Conservation (phyloP, 2,113 vertebrate species). For the Procavia capensis region DNA sequence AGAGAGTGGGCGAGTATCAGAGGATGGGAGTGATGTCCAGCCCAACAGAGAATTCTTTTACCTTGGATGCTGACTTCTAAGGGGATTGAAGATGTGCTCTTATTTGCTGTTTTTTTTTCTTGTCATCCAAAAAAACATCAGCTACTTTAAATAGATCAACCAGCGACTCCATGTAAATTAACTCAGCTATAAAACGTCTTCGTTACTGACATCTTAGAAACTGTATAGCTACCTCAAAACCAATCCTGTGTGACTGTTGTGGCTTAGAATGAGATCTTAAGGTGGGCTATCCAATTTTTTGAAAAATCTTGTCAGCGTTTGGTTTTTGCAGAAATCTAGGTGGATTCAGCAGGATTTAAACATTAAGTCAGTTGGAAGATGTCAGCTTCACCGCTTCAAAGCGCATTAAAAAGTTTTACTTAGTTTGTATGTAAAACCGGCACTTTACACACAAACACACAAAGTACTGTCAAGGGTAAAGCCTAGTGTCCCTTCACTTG, state of each 20-base stretch:
- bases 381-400: conserved; percentile 72
- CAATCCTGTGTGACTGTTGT: not conserved
- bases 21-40: conserved; percentile 98
- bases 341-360: not conserved
- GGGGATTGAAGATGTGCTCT: conserved; percentile 8
- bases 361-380: not conserved
- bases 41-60: conserved; percentile 93
- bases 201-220: conserved; percentile 36
- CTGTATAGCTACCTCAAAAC: conserved; percentile 73
- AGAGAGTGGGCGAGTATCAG: conserved; percentile 98
- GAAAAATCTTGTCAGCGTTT: not conserved
- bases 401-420: conserved; percentile 82
- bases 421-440: conserved; percentile 84
- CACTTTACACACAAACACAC: conserved; percentile 85
- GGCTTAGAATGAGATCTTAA: not conserved
- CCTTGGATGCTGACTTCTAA: conserved; percentile 96
- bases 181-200: not conserved
- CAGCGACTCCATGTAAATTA: conserved; percentile 39
- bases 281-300: not conserved
- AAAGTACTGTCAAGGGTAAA: conserved; percentile 17
- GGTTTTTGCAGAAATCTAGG: not conserved
- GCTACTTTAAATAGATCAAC: conserved; percentile 28
- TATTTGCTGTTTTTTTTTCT: not conserved
- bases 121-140: conserved; percentile 5
- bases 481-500: conserved; percentile 37